Evolutionary conservation across 2,113 vertebrate genomes (phyloP), one percentile per base, ranked within the genome.

Genomic region (Gallinago paraguaiae): DNA sequence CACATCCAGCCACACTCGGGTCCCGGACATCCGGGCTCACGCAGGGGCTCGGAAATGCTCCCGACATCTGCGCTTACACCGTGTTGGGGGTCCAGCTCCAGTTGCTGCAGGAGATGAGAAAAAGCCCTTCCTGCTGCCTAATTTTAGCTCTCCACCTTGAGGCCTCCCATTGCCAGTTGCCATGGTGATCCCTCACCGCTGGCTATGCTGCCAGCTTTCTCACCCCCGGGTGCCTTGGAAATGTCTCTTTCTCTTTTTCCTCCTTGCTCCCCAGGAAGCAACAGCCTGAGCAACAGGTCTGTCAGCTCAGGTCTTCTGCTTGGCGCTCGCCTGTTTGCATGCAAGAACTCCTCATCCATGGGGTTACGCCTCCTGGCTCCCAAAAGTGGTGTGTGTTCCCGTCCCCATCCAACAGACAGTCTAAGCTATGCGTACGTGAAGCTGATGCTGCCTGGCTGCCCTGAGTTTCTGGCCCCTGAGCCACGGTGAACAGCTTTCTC

Each of bases 1-100:
- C 1, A 3, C 6, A 1, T 41, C 0, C 0, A 75, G 28, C 48
- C 46, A 1, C 0, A 0, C 67, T 69, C 0, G 0, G 0, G 39
- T 39, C 45, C 84, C 1, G 6, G 27, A 8, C n/a, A 39, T 39
- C 12, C 0, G 0, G 70, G 24, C 0, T 0, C 45, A 33, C 27
- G 22, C 37, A 35, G 27, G 45, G 19, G 11, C 60, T 83, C 1
- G 0, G 80, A 74, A 59, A 33, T 31, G 65, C 43, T 82, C 48
- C 4, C 0, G 2, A 7, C 67, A 24, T 35, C 60, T 43, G 59
- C 1, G 3, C 43, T 64, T 57, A 13, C 1, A 1, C 41, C 30
- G 22, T 20, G 13, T 8, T 59, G 39, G 45, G 61, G 74, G 19
- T 64, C 69, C 4, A 0, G 9, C 33, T 18, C 13, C 1, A 0